These are phyloP conservation scores for Diarsia brunnea DNA, from an alignment of 2,888 invertebrate species.

Conservation along the genomic window DNA sequence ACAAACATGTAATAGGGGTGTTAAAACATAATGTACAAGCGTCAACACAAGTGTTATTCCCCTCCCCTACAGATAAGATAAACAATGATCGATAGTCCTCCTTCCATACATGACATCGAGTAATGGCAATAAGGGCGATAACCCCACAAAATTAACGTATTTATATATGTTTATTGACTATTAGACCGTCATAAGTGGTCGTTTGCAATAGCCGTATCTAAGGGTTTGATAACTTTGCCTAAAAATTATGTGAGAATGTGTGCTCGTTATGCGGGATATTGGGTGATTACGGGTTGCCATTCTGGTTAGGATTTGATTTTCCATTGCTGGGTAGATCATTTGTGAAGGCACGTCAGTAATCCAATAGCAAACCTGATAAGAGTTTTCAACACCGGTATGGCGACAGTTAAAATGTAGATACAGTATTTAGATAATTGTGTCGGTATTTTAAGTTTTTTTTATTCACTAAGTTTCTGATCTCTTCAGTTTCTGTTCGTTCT, in stretches of 20 bases:
- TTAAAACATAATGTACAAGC: constrained; percentile 24
- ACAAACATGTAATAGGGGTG: not conserved
- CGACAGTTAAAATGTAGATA: not conserved
- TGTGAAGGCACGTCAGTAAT: not conserved
- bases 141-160: constrained; percentile 47
- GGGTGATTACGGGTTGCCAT: constrained; percentile 8
- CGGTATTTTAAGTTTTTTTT: not conserved
- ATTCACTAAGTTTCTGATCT: too few relatives aligned
- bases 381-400: not conserved
- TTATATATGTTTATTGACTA: constrained; percentile 52
- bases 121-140: constrained; percentile 32
- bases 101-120: constrained; percentile 23
- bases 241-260: constrained; percentile 47
- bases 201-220: constrained; percentile 25
- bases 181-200: constrained; percentile 50
- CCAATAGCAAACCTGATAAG: not conserved
- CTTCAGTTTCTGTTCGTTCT: too few relatives aligned
- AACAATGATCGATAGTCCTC: constrained; percentile 49
- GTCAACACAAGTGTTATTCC: constrained; percentile 33
- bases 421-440: not conserved
- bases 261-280: constrained; percentile 30
- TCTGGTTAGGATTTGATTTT: not conserved
- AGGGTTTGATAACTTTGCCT: constrained; percentile 28
- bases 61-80: constrained; percentile 50
- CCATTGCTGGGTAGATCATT: not conserved